These are phyloP conservation scores for Labia minor DNA, from an alignment of 2,888 invertebrate genomes.

Conservation along the genomic window DNA sequence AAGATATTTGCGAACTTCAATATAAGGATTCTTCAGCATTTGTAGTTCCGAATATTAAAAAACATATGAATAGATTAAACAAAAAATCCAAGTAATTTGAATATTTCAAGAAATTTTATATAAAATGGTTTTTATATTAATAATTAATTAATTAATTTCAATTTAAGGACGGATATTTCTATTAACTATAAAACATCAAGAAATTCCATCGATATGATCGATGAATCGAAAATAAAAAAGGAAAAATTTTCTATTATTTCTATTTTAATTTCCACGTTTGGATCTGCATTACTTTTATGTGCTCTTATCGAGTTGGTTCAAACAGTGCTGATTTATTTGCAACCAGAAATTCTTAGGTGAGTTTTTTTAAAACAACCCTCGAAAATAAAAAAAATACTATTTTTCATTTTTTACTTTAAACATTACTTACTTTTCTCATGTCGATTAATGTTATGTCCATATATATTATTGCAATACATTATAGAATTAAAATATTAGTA, in stretches of 20 bases:
- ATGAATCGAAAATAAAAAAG: background rate
- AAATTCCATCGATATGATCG: background rate
- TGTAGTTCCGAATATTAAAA: conserved; percentile 72
- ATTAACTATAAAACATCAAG: no score
- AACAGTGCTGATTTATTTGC: conserved; percentile 76
- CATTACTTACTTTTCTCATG: no score
- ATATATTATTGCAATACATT: no score
- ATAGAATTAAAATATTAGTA: no score
- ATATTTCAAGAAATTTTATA: no score
- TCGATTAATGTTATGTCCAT: no score
- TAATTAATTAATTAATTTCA: background rate
- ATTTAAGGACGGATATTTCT: no score
- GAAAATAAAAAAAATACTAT: no score
- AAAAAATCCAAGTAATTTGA: no score
- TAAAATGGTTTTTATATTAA: conserved; percentile 43
- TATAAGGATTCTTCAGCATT: conserved; percentile 66
- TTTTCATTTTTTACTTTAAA: no score
- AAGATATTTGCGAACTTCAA: conserved; percentile 85
- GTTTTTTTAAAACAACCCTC: no score
- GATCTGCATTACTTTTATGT: conserved; percentile 77
- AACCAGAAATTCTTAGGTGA: conserved; percentile 81
- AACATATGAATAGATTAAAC: conserved; percentile 64
- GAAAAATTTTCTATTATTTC: conserved; percentile 65
- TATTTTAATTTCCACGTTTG: conserved; percentile 76
- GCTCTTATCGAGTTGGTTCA: conserved; percentile 68